These are phyloP conservation scores for Papilio glaucus DNA, from an alignment of 1,140 invertebrate genomes.

Conservation along the genomic window DNA sequence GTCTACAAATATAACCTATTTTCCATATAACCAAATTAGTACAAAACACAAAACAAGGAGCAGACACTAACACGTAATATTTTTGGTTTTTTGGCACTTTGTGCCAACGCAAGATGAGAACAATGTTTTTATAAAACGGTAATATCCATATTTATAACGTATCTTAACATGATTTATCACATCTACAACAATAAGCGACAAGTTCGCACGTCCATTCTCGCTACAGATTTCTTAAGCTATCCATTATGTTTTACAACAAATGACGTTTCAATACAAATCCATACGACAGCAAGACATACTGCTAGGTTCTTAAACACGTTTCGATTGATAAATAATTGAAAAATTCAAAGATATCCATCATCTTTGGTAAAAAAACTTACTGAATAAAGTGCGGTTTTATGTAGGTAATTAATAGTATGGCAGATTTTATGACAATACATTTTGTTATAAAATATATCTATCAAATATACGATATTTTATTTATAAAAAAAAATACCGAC, in stretches of 20 bases:
- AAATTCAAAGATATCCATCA: background rate
- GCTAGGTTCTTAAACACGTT: background rate
- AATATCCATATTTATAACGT: background rate
- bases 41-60: too few species aligned
- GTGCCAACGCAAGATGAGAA: too few species aligned
- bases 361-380: background rate
- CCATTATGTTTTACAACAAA: background rate
- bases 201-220: too few species aligned
- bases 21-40: too few species aligned
- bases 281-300: too few species aligned
- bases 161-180: background rate
- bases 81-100: too few species aligned
- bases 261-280: background rate
- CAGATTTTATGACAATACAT: constrained; percentile 2
- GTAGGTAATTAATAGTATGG: background rate
- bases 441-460: too few species aligned
- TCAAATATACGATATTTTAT: too few species aligned
- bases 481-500: too few species aligned
- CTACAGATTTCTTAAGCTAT: background rate
- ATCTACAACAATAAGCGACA: background rate
- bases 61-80: too few species aligned
- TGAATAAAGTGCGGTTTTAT: background rate
- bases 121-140: background rate
- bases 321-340: background rate
- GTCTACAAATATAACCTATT: too few species aligned